A percentile compares a stretch with the other conserved stretches of the same genome.
phyloP scores from a whole-genome alignment of 2,797 vertebrate species.

The Acanthornis magna region DNA sequence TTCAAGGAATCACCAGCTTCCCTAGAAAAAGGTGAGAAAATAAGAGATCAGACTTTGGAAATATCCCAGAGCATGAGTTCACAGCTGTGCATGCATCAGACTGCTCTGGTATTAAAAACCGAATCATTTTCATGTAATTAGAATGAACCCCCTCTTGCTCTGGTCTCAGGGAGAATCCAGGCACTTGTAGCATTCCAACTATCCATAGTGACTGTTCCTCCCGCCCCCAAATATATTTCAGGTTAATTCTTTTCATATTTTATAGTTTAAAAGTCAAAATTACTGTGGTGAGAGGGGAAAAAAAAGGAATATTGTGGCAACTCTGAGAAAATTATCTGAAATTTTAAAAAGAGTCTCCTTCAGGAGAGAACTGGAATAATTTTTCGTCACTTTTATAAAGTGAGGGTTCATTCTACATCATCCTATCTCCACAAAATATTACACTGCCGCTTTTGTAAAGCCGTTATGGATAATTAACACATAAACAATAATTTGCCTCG shows the following conservation, averaged over 20 bases:
- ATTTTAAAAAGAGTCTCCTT: background rate
- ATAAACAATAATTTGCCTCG: background rate
- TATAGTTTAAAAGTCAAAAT: background rate
- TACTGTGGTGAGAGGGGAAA: background rate
- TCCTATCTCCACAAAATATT: background rate
- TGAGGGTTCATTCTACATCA: background rate
- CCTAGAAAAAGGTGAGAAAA: slow-evolving; percentile 60
- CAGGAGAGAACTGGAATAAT: background rate
- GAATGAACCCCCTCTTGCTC: background rate
- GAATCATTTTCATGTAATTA: background rate
- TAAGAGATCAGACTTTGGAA: background rate
- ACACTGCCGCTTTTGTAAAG: background rate
- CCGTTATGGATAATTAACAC: background rate
- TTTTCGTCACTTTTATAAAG: background rate
- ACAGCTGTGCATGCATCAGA: background rate
- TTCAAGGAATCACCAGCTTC: slow-evolving; percentile 87
- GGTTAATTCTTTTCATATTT: background rate
- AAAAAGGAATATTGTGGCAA: background rate
- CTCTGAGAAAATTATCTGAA: background rate
- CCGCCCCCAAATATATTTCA: background rate
- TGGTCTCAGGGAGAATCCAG: background rate
- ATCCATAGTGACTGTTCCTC: background rate
- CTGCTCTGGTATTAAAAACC: background rate
- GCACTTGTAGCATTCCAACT: background rate
- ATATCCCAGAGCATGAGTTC: background rate